These are phyloP conservation scores for Antrozous pallidus DNA, from an alignment of 2,797 vertebrate genomes.

Conservation along the genomic window DNA sequence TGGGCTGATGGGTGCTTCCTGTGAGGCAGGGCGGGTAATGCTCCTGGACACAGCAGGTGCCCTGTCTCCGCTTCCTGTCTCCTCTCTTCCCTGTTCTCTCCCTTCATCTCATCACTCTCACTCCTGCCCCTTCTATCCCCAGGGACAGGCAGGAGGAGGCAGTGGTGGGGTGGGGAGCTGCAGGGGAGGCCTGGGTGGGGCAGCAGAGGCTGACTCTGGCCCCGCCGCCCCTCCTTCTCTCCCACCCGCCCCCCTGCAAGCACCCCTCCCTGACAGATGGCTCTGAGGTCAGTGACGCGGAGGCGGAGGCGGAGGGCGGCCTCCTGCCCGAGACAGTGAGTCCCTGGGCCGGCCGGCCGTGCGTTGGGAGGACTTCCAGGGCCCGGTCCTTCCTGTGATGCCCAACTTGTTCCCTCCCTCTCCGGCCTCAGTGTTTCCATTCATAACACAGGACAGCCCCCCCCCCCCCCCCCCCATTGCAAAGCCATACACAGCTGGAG, in stretches of 20 bases:
- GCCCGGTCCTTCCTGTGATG: background rate
- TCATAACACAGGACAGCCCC: background rate
- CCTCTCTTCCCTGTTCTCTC: background rate
- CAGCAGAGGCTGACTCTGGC: background rate
- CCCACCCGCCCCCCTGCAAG: background rate
- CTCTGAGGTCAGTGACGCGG: background rate
- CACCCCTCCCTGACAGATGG: background rate
- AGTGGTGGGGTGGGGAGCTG: background rate
- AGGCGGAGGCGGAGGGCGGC: background rate
- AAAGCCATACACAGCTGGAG: background rate
- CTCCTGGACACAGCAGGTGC: background rate
- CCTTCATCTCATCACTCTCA: background rate
- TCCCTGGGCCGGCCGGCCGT: background rate
- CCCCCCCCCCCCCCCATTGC: background rate
- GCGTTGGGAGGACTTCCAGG: background rate
- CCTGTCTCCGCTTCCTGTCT: background rate
- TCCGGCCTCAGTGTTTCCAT: background rate
- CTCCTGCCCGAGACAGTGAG: background rate
- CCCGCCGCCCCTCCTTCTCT: background rate
- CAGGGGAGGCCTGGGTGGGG: rapidly evolving
- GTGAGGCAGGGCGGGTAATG: rapidly evolving
- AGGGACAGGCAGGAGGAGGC: background rate
- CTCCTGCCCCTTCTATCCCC: background rate
- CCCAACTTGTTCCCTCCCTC: background rate
- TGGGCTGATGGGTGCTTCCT: background rate